phyloP scores from a whole-genome alignment of 2,113 vertebrate genomes.

The Corynorhinus townsendii region DNA sequence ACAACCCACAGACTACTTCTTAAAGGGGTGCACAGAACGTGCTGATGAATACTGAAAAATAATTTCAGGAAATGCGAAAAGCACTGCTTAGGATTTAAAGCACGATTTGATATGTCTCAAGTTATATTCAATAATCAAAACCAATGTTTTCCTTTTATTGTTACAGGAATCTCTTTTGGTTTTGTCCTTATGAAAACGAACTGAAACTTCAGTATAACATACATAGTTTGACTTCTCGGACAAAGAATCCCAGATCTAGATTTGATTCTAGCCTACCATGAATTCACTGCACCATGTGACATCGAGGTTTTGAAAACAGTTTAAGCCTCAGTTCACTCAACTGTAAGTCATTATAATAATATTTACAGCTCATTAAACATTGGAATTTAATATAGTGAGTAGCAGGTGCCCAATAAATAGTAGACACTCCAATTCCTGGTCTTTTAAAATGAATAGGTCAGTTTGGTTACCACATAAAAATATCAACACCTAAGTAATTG shows the following conservation, averaged over 20 bases:
- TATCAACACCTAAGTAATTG: background rate
- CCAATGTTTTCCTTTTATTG: background rate
- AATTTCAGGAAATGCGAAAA: background rate
- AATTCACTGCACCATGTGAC: background rate
- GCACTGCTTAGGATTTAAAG: background rate
- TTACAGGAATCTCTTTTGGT: background rate
- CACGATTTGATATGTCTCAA: background rate
- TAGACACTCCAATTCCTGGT: background rate
- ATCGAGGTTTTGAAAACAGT: background rate
- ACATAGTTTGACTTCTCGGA: background rate
- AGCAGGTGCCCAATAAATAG: background rate
- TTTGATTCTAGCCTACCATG: background rate
- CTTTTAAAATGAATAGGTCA: background rate
- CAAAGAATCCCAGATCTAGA: background rate
- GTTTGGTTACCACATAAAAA: background rate
- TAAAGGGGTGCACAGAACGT: background rate
- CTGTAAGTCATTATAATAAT: background rate
- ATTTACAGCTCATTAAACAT: background rate
- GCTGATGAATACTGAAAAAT: background rate
- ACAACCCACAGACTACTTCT: background rate
- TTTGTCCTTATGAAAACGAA: background rate
- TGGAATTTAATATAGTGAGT: background rate
- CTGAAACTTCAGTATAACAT: background rate
- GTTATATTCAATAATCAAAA: background rate
- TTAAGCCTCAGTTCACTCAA: background rate